Evolutionary conservation across 2,888 invertebrate genomes (phyloP).

Genomic region (Melipona beecheii): DNA sequence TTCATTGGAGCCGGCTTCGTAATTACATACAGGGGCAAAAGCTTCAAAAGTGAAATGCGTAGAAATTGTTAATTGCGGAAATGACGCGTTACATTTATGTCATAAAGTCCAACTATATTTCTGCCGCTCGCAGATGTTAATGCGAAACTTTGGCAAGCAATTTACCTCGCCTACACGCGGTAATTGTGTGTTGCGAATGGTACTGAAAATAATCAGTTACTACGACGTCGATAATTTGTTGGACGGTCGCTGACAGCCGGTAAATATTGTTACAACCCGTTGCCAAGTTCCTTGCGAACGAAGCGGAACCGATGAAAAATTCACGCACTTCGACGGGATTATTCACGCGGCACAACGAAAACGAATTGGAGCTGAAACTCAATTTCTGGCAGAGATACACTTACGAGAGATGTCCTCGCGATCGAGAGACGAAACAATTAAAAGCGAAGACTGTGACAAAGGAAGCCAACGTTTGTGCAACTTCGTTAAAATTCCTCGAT

Average conservation of each 20-base stretch:
- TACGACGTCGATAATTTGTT: slow-evolving; percentile 3
- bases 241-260: not conserved
- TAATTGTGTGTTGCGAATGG: slow-evolving; percentile 2
- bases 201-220: slow-evolving; percentile 5
- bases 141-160: not conserved
- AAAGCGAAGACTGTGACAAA: not conserved
- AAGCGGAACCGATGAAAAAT: not conserved
- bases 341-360: not conserved
- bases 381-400: not conserved
- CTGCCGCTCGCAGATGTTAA: not conserved
- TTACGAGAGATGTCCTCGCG: too few species aligned
- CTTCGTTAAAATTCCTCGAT: not conserved
- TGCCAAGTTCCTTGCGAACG: not conserved
- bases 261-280: not conserved
- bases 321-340: too few species aligned
- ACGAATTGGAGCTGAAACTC: not conserved
- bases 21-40: not conserved
- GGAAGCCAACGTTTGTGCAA: not conserved
- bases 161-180: not conserved
- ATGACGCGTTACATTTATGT: slow-evolving; percentile 8
- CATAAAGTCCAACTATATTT: slow-evolving; percentile 11
- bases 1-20: not conserved
- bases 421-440: not conserved
- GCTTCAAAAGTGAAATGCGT: not conserved
- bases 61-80: slow-evolving; percentile 16